Evolutionary conservation across 2,797 vertebrate genomes (phyloP).

Genomic region (Cichlasoma orientale): DNA sequence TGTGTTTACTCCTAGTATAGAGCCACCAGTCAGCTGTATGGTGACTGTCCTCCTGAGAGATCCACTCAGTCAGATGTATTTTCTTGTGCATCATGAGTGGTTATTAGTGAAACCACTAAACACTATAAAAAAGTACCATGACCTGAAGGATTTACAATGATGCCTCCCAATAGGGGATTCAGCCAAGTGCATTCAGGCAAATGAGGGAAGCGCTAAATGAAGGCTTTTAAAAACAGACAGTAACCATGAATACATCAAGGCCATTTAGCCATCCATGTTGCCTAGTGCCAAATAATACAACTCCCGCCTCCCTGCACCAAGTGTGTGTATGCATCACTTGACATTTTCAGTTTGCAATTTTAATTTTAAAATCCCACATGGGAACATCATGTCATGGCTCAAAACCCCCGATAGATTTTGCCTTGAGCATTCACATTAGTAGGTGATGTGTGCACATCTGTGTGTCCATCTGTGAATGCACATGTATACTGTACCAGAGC

Average conservation of each 20-base stretch:
- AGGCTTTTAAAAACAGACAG: constrained; percentile 47
- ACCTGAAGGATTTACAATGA: constrained; percentile 67
- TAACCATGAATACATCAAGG: constrained; percentile 57
- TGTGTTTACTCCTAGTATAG: constrained; percentile 32
- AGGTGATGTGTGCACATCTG: constrained; percentile 19
- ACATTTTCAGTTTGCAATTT: constrained; percentile 61
- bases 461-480: constrained; percentile 32
- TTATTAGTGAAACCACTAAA: constrained; percentile 67
- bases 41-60: constrained; percentile 46
- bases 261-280: constrained; percentile 56
- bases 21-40: constrained; percentile 24
- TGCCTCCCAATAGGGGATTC: constrained; percentile 57
- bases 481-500: constrained; percentile 72
- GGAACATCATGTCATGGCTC: constrained; percentile 36
- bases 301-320: constrained; percentile 37
- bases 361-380: constrained; percentile 57
- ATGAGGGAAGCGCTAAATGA: constrained; percentile 51
- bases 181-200: constrained; percentile 53
- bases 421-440: constrained; percentile 32
- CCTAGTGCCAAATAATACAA: constrained; percentile 35
- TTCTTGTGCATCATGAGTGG: constrained; percentile 49
- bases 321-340: constrained; percentile 65
- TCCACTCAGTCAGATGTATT: constrained; percentile 34
- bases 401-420: constrained; percentile 28
- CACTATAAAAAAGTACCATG: constrained; percentile 47